phyloP scores from a whole-genome alignment of 2,797 vertebrate genomes.

The Acanthopagrus latus region DNA sequence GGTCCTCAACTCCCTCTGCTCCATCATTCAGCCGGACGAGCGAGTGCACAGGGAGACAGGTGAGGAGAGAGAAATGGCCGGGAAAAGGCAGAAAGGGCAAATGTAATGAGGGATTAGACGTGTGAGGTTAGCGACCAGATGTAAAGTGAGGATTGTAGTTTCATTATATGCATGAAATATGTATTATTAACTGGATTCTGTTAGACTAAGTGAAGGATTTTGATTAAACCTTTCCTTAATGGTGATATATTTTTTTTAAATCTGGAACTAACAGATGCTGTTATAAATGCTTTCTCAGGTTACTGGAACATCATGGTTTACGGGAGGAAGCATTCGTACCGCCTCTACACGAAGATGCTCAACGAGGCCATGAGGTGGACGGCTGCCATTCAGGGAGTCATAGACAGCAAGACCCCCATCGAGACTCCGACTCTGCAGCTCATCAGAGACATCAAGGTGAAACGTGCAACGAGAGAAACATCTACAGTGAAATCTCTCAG shows the following conservation, averaged over 20 bases:
- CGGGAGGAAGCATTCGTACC: slow-evolving; percentile 93
- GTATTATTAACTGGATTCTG: background rate
- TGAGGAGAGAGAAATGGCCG: slow-evolving; percentile 62
- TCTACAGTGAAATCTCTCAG: background rate
- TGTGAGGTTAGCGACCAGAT: slow-evolving; percentile 8
- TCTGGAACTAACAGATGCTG: background rate
- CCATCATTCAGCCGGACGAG: slow-evolving; percentile 91
- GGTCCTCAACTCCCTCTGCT: slow-evolving; percentile 94
- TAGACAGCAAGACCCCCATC: slow-evolving; percentile 93
- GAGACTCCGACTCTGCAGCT: slow-evolving; percentile 95
- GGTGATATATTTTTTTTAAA: slow-evolving; percentile 4
- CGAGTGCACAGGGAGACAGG: slow-evolving; percentile 92
- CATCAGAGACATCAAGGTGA: slow-evolving; percentile 94
- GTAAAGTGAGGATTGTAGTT: slow-evolving; percentile 11
- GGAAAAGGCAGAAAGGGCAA: slow-evolving; percentile 9
- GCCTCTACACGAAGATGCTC: slow-evolving; percentile 92
- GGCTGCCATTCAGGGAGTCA: slow-evolving; percentile 91
- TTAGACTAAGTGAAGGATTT: background rate
- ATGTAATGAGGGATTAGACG: slow-evolving; percentile 62
- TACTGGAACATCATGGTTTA: slow-evolving; percentile 95
- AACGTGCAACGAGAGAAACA: background rate
- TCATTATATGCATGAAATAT: slow-evolving; percentile 2
- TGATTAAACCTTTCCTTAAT: background rate
- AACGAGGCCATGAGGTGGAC: slow-evolving; percentile 96
- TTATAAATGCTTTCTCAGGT: slow-evolving; percentile 76